Percentiles rank a stretch among this genome's conserved stretches.
Conservation (phyloP, 2,113 vertebrate species). For the Sprattus sprattus region DNA sequence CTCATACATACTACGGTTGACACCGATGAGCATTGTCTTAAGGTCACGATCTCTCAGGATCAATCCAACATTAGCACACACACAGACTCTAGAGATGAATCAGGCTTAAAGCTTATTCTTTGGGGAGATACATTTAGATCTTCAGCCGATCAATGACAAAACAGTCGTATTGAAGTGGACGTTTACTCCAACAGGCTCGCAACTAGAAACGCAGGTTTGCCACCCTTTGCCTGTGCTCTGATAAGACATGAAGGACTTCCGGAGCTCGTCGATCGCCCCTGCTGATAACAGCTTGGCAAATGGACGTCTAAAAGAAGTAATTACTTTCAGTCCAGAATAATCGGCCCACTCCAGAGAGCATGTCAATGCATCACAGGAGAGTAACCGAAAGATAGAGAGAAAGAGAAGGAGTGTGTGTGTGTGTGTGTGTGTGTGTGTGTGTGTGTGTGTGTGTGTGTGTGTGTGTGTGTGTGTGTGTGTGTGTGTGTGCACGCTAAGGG, state of each 20-base stretch:
- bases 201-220: neutral
- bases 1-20: neutral
- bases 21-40: neutral
- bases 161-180: neutral
- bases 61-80: neutral
- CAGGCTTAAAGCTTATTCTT: neutral
- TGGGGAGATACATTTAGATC: neutral
- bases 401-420: neutral
- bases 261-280: conserved; percentile 37
- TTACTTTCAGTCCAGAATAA: conserved; percentile 57
- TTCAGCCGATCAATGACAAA: neutral
- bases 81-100: neutral
- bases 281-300: conserved; percentile 54
- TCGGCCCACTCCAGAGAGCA: conserved; percentile 46
- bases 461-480: neutral
- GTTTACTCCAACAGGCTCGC: neutral
- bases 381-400: neutral
- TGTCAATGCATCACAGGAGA: conserved; percentile 44
- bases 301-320: conserved; percentile 55
- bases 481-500: conserved; percentile 22
- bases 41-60: neutral
- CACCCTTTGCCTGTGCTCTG: neutral
- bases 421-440: neutral
- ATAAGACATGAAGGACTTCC: conserved; percentile 18
- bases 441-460: neutral